These are phyloP conservation scores for Cotesia vestalis DNA, from an alignment of 1,140 invertebrate species.

Conservation along the genomic window DNA sequence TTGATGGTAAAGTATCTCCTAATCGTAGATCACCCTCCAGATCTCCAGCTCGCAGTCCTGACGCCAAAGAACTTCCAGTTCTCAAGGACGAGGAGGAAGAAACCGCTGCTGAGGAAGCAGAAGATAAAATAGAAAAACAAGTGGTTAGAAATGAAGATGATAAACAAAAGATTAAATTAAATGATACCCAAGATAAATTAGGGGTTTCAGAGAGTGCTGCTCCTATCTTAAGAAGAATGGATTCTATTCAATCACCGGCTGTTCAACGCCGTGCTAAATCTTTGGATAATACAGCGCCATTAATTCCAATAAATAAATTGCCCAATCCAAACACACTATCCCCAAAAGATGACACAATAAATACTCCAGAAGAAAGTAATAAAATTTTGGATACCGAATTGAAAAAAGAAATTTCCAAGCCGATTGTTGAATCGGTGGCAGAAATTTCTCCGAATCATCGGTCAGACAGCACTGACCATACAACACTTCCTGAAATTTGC, in stretches of 20 bases:
- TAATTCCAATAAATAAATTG: conserved; percentile 79
- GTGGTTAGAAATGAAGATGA: conserved; percentile 22
- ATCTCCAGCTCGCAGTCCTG: conserved; percentile 32
- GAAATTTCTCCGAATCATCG: conserved; percentile 54
- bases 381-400: conserved; percentile 51
- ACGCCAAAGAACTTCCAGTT: not conserved
- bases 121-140: conserved; percentile 4
- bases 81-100: conserved; percentile 29
- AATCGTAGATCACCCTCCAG: conserved; percentile 12
- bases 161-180: conserved; percentile 26
- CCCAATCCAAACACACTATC: conserved; percentile 87
- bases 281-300: conserved; percentile 74
- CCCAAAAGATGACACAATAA: conserved; percentile 86
- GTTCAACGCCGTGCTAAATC: conserved; percentile 80
- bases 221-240: conserved; percentile 73
- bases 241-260: conserved; percentile 77
- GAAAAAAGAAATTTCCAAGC: conserved; percentile 27
- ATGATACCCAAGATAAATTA: conserved; percentile 23
- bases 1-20: conserved; percentile 39
- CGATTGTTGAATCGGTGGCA: conserved; percentile 39
- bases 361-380: conserved; percentile 72
- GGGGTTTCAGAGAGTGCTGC: not conserved
- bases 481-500: conserved; percentile 56
- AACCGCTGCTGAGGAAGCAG: not conserved
- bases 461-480: conserved; percentile 59